Percentiles rank a stretch among this genome's conserved stretches.
Conservation (phyloP, 2,113 vertebrate genomes). For the Syrmaticus mikado region DNA sequence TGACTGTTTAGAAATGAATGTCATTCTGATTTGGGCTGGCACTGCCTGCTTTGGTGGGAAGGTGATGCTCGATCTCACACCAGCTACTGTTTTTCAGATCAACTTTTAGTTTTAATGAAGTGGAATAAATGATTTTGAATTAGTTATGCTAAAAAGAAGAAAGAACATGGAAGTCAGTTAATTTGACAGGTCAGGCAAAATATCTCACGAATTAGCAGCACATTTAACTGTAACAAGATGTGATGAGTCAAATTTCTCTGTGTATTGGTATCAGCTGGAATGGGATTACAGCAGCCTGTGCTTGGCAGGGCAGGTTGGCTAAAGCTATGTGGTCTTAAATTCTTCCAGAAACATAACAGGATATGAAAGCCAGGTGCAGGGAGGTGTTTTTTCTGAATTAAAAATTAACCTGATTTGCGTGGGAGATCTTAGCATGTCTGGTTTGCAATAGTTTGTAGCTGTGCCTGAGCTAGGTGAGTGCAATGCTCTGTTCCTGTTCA, state of each 20-base stretch:
- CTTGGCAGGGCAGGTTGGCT: not conserved
- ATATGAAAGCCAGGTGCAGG: not conserved
- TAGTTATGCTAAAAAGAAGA: not conserved
- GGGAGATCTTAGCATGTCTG: not conserved
- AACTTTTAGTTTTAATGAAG: constrained; percentile 9
- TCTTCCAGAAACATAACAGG: not conserved
- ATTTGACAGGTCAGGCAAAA: constrained; percentile 3
- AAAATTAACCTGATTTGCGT: not conserved
- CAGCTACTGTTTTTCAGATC: not conserved
- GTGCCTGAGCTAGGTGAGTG: not conserved
- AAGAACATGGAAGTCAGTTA: not conserved
- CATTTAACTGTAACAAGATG: not conserved
- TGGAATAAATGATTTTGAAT: not conserved
- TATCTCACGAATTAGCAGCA: constrained; percentile 13
- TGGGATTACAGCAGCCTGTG: not conserved
- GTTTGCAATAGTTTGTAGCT: not conserved
- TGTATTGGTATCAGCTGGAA: not conserved
- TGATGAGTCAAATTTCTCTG: not conserved
- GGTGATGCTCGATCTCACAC: not conserved
- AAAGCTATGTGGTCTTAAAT: not conserved
- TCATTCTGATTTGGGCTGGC: not conserved
- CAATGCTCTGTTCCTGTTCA: not conserved
- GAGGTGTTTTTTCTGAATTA: not conserved
- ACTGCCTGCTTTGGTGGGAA: not conserved
- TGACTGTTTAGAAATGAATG: not conserved